Evolutionary conservation across 2,888 invertebrate species (phyloP).

Genomic region (Hedya salicella): DNA sequence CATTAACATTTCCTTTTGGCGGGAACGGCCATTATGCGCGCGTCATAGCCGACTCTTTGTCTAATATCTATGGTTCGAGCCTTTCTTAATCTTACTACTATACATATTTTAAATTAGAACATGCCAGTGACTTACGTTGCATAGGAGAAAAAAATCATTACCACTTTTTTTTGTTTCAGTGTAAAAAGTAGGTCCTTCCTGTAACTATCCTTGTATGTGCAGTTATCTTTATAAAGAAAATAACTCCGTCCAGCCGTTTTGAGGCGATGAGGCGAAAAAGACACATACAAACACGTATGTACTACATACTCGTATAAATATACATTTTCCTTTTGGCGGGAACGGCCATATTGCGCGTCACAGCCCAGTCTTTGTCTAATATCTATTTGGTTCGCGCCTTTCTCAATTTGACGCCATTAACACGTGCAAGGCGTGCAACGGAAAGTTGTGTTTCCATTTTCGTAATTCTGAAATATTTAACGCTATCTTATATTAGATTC

Average conservation of each 20-base stretch:
- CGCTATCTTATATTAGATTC: too few species aligned
- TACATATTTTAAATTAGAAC: too few species aligned
- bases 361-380: not conserved
- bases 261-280: too few species aligned
- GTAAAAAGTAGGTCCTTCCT: too few species aligned
- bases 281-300: too few species aligned
- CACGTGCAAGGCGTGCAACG: conserved; percentile 31
- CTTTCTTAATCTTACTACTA: conserved; percentile 40
- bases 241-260: too few species aligned
- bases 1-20: conserved; percentile 42
- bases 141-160: too few species aligned
- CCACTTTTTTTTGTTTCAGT: too few species aligned
- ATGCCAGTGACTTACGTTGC: too few species aligned
- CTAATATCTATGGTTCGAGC: conserved; percentile 23
- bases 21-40: conserved; percentile 35
- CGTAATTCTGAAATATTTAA: not conserved
- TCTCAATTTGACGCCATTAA: conserved; percentile 39
- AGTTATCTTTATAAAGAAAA: too few species aligned
- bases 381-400: conserved; percentile 39
- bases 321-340: too few species aligned
- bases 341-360: not conserved
- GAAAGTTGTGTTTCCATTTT: conserved; percentile 15
- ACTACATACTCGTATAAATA: conserved; percentile 41
- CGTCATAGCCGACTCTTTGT: conserved; percentile 37
- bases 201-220: too few species aligned